A percentile compares a stretch with the other conserved stretches of the same genome.
phyloP scores from a whole-genome alignment of 2,113 vertebrate genomes.

The Addax nasomaculatus region DNA sequence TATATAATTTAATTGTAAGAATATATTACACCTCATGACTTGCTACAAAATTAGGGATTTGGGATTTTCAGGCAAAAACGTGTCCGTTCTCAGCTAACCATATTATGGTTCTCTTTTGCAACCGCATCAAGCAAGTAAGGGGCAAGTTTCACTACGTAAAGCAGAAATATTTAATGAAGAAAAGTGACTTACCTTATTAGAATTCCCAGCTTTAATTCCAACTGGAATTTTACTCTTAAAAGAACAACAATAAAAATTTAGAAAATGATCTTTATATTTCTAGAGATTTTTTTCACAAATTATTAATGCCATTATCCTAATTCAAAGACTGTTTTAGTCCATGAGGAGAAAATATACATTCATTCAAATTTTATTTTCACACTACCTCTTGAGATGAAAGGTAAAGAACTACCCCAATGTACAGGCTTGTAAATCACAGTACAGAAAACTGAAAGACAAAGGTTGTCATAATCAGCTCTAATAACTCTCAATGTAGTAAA shows the following conservation, averaged over 20 bases:
- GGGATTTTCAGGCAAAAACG: background rate
- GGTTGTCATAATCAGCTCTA: background rate
- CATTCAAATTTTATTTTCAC: background rate
- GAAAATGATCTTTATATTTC: background rate
- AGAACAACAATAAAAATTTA: slow-evolving; percentile 7
- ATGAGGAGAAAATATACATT: background rate
- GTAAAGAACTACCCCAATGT: background rate
- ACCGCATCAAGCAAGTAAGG: background rate
- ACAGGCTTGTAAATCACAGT: background rate
- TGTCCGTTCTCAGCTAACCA: background rate
- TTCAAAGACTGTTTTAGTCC: background rate
- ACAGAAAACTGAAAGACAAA: background rate
- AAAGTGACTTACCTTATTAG: slow-evolving; percentile 90
- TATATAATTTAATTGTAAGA: background rate
- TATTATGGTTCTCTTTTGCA: background rate
- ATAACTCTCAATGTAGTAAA: background rate
- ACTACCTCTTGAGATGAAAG: background rate
- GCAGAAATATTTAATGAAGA: slow-evolving; percentile 23
- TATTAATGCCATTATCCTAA: background rate
- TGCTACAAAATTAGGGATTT: background rate
- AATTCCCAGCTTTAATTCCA: slow-evolving; percentile 95
- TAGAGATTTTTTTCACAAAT: background rate
- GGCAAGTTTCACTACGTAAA: background rate
- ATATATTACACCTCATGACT: background rate
- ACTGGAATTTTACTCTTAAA: slow-evolving; percentile 94